phyloP scores from a whole-genome alignment of 2,888 invertebrate genomes.

The Prosapia bicincta region DNA sequence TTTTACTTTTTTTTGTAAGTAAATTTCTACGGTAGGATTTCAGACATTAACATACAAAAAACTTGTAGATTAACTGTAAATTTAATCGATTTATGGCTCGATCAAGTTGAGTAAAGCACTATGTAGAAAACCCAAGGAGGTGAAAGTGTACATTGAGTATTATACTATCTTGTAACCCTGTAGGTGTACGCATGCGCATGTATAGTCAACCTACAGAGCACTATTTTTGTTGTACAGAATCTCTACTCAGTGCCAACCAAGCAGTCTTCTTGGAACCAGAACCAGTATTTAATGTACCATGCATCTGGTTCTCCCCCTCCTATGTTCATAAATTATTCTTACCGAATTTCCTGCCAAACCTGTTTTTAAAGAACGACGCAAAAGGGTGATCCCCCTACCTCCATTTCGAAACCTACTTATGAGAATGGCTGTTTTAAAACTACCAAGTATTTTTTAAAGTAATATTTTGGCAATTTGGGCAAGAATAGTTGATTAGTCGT shows the following conservation, averaged over 20 bases:
- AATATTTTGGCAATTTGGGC: neutral
- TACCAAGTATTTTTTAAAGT: neutral
- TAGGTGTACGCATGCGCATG: neutral
- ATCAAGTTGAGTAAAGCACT: too few species aligned
- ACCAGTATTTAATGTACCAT: neutral
- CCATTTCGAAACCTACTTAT: neutral
- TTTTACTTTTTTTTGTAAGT: too few species aligned
- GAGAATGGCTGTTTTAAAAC: neutral
- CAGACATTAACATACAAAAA: too few species aligned
- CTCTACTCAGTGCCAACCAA: neutral
- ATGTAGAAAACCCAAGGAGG: too few species aligned
- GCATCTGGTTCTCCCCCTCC: slow-evolving; percentile 43
- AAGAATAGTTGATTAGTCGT: too few species aligned
- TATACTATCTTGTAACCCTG: neutral
- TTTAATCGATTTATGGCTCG: too few species aligned
- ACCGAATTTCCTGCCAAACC: slow-evolving; percentile 11
- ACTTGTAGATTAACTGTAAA: too few species aligned
- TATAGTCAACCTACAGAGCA: neutral
- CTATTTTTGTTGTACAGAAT: neutral
- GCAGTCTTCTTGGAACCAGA: neutral
- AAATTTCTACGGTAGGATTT: too few species aligned
- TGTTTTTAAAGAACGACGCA: neutral
- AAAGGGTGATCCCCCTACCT: neutral
- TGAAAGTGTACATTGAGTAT: neutral
- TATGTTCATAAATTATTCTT: slow-evolving; percentile 16